These are phyloP conservation scores for Theonella swinhoei DNA, from an alignment of 37 sponge, comb jelly and placozoan genomes.

Conservation along the genomic window DNA sequence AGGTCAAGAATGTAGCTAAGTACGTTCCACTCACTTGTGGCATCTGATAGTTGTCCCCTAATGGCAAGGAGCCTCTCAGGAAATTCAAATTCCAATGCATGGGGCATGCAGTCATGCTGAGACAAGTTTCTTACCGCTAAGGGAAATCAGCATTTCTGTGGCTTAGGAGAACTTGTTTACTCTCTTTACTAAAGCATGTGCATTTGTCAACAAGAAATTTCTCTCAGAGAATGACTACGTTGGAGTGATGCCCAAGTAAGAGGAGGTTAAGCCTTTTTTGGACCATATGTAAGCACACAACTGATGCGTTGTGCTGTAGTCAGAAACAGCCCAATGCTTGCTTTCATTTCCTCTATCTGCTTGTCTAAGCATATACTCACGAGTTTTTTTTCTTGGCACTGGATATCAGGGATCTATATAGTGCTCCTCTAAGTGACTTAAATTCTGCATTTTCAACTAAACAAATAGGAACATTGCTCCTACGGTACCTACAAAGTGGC, in stretches of 20 bases:
- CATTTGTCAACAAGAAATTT: neutral
- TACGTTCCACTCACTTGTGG: conserved; percentile 23
- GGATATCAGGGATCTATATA: too few species aligned
- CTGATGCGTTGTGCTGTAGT: neutral
- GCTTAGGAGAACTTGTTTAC: conserved; percentile 26
- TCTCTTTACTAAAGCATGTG: too few species aligned
- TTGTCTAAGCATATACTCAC: too few species aligned
- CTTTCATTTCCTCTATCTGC: neutral
- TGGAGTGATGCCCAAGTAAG: neutral
- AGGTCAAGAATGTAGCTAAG: conserved; percentile 4
- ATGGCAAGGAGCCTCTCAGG: too few species aligned
- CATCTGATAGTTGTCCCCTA: too few species aligned
- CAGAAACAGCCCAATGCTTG: too few species aligned
- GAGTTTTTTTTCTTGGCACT: too few species aligned
- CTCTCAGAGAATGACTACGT: neutral
- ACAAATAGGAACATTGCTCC: too few species aligned
- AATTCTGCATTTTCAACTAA: too few species aligned
- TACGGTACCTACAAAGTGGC: too few species aligned
- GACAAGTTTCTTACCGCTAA: conserved; percentile 26
- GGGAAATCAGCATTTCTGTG: too few species aligned
- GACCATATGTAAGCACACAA: neutral
- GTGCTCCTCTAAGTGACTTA: too few species aligned
- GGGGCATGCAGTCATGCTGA: conserved; percentile 16
- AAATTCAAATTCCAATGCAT: conserved; percentile 13
- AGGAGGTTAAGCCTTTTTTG: neutral